Percentiles rank a stretch among this genome's conserved stretches.
Conservation (phyloP, 1,140 invertebrate species). For the Metopolophium dirhodum region DNA sequence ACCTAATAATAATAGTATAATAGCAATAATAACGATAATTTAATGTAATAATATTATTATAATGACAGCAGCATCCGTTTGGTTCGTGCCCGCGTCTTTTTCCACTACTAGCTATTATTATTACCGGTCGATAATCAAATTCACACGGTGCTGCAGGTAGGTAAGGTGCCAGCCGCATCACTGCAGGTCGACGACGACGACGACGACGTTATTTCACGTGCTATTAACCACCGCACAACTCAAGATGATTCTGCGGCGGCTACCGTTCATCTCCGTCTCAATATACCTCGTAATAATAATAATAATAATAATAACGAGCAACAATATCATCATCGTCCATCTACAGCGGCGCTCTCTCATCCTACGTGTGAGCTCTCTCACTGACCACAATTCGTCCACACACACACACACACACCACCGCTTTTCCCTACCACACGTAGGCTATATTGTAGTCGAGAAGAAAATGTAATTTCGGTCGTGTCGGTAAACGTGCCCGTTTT, state of each 20-base stretch:
- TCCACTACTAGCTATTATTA: not conserved
- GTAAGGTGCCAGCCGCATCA: not conserved
- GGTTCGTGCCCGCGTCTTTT: slow-evolving; percentile 14
- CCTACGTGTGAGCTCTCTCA: not conserved
- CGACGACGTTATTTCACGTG: slow-evolving; percentile 30
- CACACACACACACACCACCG: too few species aligned
- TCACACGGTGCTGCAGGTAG: slow-evolving; percentile 23
- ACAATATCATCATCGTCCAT: not conserved
- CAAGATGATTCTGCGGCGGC: not conserved
- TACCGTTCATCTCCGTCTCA: slow-evolving; percentile 12
- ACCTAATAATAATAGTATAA: not conserved
- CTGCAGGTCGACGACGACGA: not conserved
- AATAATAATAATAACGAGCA: not conserved
- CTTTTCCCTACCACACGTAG: not conserved
- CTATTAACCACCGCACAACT: slow-evolving; percentile 27
- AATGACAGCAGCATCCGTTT: slow-evolving; percentile 25
- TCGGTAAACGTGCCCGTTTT: not conserved
- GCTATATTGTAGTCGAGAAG: not conserved
- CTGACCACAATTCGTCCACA: not conserved
- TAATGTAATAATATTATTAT: slow-evolving; percentile 27
- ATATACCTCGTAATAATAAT: slow-evolving; percentile 3
- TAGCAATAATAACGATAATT: slow-evolving; percentile 34
- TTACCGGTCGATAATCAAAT: slow-evolving; percentile 14
- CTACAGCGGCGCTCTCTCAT: not conserved
- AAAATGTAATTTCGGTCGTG: not conserved